These are phyloP conservation scores for Cebidichthys violaceus DNA, from an alignment of 2,113 vertebrate species.

Conservation along the genomic window DNA sequence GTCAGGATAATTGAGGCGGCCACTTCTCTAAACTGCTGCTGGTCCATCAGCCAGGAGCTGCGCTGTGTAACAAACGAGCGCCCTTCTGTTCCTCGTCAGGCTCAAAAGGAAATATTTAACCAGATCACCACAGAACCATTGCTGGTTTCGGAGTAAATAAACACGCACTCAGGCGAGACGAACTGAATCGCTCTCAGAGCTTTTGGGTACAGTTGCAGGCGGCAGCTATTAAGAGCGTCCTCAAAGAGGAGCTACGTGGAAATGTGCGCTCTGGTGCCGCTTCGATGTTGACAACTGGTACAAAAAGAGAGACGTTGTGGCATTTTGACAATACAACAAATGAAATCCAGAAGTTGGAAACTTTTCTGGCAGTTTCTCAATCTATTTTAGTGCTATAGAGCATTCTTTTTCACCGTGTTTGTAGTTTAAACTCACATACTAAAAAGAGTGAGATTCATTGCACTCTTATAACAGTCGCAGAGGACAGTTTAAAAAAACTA, in stretches of 20 bases:
- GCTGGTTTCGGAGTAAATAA: constrained; percentile 60
- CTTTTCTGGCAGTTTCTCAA: neutral
- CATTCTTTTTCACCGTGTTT: neutral
- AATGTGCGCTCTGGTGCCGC: constrained; percentile 10
- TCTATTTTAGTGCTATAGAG: neutral
- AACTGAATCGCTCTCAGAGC: constrained; percentile 46
- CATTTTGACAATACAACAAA: constrained; percentile 11
- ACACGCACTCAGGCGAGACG: constrained; percentile 51
- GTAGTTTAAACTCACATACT: neutral
- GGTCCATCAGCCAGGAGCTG: constrained; percentile 40
- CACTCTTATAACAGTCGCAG: neutral
- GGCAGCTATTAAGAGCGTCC: constrained; percentile 3
- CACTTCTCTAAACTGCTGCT: constrained; percentile 39
- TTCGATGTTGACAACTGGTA: neutral
- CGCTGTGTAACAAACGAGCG: constrained; percentile 15
- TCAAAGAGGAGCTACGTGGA: constrained; percentile 33
- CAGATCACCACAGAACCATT: constrained; percentile 38
- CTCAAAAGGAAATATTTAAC: constrained; percentile 59
- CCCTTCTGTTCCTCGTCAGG: constrained; percentile 48
- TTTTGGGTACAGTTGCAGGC: constrained; percentile 33
- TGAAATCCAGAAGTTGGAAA: constrained; percentile 17
- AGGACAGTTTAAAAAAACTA: neutral
- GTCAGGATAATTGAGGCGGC: constrained; percentile 51
- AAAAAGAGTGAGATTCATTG: too few relatives aligned
- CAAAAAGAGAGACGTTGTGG: constrained; percentile 13